Evolutionary conservation across 2,797 vertebrate species (phyloP).

Genomic region (Lagothrix lagotricha): DNA sequence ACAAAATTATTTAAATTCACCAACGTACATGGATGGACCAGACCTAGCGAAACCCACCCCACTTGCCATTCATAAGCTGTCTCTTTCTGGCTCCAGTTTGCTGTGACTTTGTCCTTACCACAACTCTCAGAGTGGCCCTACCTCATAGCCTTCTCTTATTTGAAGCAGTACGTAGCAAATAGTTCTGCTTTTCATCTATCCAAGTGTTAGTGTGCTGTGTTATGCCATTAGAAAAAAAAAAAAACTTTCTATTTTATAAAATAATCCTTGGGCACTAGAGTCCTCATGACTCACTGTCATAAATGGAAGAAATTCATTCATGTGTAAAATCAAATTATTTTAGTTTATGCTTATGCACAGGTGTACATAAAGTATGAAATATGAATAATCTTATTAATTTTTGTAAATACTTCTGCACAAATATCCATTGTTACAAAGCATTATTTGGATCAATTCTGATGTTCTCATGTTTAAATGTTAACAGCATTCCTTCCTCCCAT

Average conservation of each 20-base stretch:
- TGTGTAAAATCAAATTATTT: neutral
- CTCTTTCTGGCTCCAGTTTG: neutral
- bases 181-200: neutral
- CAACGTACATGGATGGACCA: neutral
- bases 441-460: neutral
- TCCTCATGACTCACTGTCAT: neutral
- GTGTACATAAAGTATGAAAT: neutral
- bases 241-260: constrained; percentile 24
- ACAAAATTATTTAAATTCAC: neutral
- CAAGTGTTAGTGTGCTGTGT: neutral
- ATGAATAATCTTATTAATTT: neutral
- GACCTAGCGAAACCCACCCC: neutral
- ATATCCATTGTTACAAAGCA: neutral
- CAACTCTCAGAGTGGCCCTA: too few relatives aligned
- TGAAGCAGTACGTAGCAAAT: neutral
- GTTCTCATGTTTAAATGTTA: neutral
- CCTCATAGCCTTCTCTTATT: neutral
- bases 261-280: neutral
- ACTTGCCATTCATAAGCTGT: neutral
- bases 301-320: neutral
- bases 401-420: neutral
- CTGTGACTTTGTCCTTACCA: neutral
- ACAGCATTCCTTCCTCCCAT: neutral
- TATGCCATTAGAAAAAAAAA: neutral
- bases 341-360: neutral